Evolutionary conservation across 2,888 invertebrate genomes (phyloP).

Genomic region (Conus canariensis): DNA sequence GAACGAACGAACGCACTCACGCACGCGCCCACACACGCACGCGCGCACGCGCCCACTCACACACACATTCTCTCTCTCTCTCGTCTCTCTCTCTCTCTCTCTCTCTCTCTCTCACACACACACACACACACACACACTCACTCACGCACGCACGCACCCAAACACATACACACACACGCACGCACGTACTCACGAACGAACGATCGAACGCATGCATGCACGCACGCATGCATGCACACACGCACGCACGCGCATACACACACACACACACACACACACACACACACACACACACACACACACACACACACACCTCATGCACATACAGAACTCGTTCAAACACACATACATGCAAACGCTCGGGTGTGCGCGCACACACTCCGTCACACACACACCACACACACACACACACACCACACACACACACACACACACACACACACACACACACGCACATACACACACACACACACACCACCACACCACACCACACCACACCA

Average conservation of each 20-base stretch:
- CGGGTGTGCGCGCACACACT: neutral
- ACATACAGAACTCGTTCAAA: neutral
- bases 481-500: neutral
- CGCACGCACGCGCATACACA: neutral
- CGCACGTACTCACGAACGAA: neutral
- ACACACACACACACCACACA: neutral
- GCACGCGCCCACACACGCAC: no score
- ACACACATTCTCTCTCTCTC: no score
- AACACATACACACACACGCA: neutral
- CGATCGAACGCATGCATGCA: neutral
- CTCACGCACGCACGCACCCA: no score
- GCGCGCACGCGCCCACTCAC: no score
- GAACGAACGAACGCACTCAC: no score
- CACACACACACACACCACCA: neutral
- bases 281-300: neutral
- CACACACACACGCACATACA: neutral
- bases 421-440: neutral
- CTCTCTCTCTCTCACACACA: no score
- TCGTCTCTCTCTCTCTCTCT: no score
- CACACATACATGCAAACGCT: neutral
- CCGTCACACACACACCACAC: no score
- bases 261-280: conserved; percentile 10
- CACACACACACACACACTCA: no score
- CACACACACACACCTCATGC: neutral
- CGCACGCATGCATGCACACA: neutral